phyloP scores from a whole-genome alignment of 2,797 vertebrate genomes.

The Tokudaia tokunoshimensis region DNA sequence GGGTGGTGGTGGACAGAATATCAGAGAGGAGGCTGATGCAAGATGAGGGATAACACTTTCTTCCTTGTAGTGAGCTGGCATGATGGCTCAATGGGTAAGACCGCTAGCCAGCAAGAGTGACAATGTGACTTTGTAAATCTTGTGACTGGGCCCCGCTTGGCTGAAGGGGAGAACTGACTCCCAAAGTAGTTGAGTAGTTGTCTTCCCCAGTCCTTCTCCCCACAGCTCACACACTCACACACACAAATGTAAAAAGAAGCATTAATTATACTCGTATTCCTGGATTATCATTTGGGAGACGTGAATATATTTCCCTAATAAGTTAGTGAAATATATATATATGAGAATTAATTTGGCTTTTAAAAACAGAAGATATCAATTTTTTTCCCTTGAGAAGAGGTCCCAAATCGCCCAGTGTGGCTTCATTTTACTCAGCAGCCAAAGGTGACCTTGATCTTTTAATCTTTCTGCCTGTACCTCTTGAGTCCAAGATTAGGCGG shows the following conservation, averaged over 20 bases:
- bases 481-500: not conserved
- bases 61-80: not conserved
- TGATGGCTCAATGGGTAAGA: not conserved
- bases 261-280: not conserved
- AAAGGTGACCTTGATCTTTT: not conserved
- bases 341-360: not conserved
- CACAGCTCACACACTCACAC: no score
- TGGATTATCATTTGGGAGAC: not conserved
- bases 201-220: not conserved
- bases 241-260: not conserved
- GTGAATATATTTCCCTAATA: not conserved
- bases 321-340: slow-evolving; percentile 37
- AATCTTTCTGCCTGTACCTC: not conserved
- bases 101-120: not conserved
- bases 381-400: not conserved
- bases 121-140: not conserved
- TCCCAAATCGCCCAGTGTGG: not conserved
- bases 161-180: not conserved
- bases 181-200: not conserved
- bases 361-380: not conserved
- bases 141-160: not conserved
- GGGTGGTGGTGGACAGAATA: not conserved
- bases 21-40: not conserved
- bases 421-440: not conserved
- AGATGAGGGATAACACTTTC: not conserved